phyloP scores from a whole-genome alignment of 2,888 invertebrate genomes.

The Caenorhabditis drosophilae region DNA sequence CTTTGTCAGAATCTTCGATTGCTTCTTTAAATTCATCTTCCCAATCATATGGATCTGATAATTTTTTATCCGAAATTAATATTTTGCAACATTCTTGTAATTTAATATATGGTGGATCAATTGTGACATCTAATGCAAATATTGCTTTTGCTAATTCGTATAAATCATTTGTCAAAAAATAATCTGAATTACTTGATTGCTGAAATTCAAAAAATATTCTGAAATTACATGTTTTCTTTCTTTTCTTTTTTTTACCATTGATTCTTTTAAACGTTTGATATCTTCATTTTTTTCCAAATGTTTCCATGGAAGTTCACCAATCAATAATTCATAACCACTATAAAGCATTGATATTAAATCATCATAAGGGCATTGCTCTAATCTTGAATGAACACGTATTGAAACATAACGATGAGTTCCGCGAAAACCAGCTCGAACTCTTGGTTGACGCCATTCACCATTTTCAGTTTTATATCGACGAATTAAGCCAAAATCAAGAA shows the following conservation, averaged over 20 bases:
- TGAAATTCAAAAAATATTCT: too few relatives aligned
- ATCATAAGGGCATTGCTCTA: slow-evolving; percentile 44
- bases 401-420: slow-evolving; percentile 61
- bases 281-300: slow-evolving; percentile 38
- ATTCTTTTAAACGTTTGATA: slow-evolving; percentile 44
- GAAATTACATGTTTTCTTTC: too few relatives aligned
- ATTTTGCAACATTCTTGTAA: slow-evolving; percentile 21
- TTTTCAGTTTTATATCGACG: slow-evolving; percentile 43
- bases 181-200: slow-evolving; percentile 13
- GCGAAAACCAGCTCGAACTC: slow-evolving; percentile 47
- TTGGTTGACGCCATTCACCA: slow-evolving; percentile 37
- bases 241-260: slow-evolving; percentile 31
- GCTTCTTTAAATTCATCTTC: slow-evolving; percentile 34
- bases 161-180: slow-evolving; percentile 8
- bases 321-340: slow-evolving; percentile 23
- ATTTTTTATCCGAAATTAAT: slow-evolving; percentile 16
- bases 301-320: slow-evolving; percentile 36
- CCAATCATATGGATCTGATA: slow-evolving; percentile 36
- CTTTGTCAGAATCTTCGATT: slow-evolving; percentile 3
- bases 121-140: slow-evolving; percentile 14
- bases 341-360: slow-evolving; percentile 49
- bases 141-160: slow-evolving; percentile 18
- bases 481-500: slow-evolving; percentile 56
- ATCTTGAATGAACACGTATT: slow-evolving; percentile 40
- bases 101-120: slow-evolving; percentile 22